Conservation (phyloP, 2,888 invertebrate genomes). For the Tortrix viridana region DNA sequence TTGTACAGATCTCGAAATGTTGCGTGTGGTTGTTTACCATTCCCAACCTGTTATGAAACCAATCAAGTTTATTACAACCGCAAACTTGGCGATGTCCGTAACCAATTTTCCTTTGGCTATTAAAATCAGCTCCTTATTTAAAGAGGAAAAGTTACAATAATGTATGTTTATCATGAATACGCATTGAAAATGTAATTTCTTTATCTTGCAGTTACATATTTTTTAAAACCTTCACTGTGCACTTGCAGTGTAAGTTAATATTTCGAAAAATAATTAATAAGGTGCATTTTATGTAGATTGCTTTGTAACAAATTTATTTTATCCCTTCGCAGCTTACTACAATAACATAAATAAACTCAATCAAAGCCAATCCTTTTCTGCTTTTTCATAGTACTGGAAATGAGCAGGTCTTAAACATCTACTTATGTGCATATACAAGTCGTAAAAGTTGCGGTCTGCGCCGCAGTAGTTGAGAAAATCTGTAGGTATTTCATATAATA, state of each 20-base stretch:
- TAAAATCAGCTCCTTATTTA: background rate
- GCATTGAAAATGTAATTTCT: too few relatives aligned
- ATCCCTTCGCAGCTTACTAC: too few relatives aligned
- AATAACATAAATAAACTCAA: background rate
- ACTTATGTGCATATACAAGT: slow-evolving; percentile 19
- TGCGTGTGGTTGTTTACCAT: slow-evolving; percentile 27
- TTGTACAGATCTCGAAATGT: slow-evolving; percentile 18
- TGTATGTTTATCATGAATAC: too few relatives aligned
- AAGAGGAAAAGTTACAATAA: too few relatives aligned
- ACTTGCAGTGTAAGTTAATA: too few relatives aligned
- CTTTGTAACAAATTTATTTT: too few relatives aligned
- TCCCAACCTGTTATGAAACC: slow-evolving; percentile 26
- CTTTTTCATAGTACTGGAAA: slow-evolving; percentile 20
- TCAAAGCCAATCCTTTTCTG: slow-evolving; percentile 2
- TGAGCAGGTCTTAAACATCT: slow-evolving; percentile 15
- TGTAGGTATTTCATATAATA: too few relatives aligned
- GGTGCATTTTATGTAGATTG: too few relatives aligned
- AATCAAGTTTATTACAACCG: slow-evolving; percentile 24
- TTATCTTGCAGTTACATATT: too few relatives aligned
- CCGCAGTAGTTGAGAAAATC: background rate
- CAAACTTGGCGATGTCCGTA: background rate
- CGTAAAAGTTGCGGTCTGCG: slow-evolving; percentile 24
- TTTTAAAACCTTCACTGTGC: too few relatives aligned
- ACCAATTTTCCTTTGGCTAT: background rate
- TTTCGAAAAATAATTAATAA: too few relatives aligned